phyloP scores from a whole-genome alignment of 2,888 invertebrate genomes.

The Labia minor region DNA sequence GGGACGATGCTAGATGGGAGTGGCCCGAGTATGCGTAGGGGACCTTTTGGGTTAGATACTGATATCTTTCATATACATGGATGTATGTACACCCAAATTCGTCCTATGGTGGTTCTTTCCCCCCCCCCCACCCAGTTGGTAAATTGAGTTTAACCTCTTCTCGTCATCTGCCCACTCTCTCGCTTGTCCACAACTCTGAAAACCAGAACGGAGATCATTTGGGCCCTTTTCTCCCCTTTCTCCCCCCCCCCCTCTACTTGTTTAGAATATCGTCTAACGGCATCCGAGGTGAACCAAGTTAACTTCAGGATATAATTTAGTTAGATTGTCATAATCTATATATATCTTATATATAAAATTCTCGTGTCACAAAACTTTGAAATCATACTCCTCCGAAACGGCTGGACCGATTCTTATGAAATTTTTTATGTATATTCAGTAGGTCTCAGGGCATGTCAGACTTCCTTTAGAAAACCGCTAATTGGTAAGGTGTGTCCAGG shows the following conservation, averaged over 20 bases:
- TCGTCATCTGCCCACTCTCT: no score
- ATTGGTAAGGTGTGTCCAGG: no score
- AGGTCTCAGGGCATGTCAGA: no score
- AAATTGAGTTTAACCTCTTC: conserved; percentile 2
- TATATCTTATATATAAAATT: no score
- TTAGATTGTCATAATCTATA: conserved; percentile 13
- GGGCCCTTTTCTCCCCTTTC: no score
- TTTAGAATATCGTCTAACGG: conserved; percentile 1
- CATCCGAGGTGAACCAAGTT: conserved; percentile 7
- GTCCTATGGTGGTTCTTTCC: background rate
- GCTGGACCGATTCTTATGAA: no score
- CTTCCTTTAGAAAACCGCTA: no score
- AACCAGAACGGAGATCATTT: conserved; percentile 3
- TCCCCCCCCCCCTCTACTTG: background rate
- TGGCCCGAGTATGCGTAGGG: background rate
- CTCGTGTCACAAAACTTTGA: no score
- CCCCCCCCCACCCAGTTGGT: background rate
- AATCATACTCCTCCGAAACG: no score
- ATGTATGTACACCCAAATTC: conserved; percentile 4
- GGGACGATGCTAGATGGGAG: background rate
- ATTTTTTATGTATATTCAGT: no score
- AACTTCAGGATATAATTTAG: background rate
- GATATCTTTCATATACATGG: conserved; percentile 13
- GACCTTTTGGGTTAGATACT: conserved; percentile 13
- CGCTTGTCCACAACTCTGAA: background rate